Percentiles rank a stretch among this genome's conserved stretches.
These are phyloP conservation scores for Anolis carolinensis DNA, from an alignment of 2,113 vertebrate species.

Conservation along the genomic window DNA sequence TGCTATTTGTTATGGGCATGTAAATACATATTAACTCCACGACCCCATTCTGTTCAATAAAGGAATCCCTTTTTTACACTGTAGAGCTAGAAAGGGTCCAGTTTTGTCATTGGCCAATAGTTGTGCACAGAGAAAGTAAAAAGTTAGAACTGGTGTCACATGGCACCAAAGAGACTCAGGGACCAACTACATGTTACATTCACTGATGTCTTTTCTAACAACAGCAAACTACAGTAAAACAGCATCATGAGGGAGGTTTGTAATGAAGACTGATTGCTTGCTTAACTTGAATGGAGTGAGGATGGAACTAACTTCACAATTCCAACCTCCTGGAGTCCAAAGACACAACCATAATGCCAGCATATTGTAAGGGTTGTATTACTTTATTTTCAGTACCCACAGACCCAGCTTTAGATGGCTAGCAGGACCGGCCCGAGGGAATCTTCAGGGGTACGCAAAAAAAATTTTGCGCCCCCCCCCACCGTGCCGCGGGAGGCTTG, in stretches of 20 bases:
- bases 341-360: too few relatives aligned
- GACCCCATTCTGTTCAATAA: background rate
- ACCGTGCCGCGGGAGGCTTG: too few relatives aligned
- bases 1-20: background rate
- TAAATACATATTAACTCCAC: background rate
- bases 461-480: too few relatives aligned
- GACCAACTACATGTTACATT: background rate
- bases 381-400: too few relatives aligned
- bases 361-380: too few relatives aligned
- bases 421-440: too few relatives aligned
- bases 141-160: background rate
- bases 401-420: too few relatives aligned
- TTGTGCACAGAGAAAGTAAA: background rate
- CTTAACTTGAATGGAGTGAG: too few relatives aligned
- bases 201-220: background rate
- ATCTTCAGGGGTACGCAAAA: too few relatives aligned
- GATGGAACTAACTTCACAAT: too few relatives aligned
- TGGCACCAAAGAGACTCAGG: background rate
- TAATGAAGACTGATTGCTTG: background rate
- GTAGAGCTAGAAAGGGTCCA: background rate
- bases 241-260: background rate
- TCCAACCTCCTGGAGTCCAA: too few relatives aligned
- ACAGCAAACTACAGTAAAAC: background rate
- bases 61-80: background rate
- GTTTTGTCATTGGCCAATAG: background rate